Percentiles rank a stretch among this genome's conserved stretches.
Conservation (phyloP, 2,888 invertebrate genomes). For the Ormyrus rosae region DNA sequence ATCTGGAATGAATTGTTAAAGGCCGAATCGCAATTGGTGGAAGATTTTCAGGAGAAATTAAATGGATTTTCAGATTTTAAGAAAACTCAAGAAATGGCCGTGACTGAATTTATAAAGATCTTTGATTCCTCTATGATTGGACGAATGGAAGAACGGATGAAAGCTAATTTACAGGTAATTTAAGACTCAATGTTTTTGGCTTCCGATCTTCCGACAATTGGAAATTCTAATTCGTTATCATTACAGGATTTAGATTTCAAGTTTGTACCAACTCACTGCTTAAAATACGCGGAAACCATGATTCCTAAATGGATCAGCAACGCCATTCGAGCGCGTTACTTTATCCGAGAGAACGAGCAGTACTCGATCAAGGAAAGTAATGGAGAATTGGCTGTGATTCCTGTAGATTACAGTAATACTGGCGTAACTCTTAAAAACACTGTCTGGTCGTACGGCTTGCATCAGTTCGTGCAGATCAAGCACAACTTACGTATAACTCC, state of each 20-base stretch:
- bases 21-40: slow-evolving; percentile 46
- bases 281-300: slow-evolving; percentile 48
- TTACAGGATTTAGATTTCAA: slow-evolving; percentile 46
- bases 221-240: background rate
- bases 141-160: slow-evolving; percentile 53
- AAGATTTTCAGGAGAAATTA: slow-evolving; percentile 56
- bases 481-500: slow-evolving; percentile 67
- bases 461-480: slow-evolving; percentile 74
- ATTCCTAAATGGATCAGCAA: slow-evolving; percentile 59
- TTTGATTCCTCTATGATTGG: slow-evolving; percentile 55
- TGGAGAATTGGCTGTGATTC: slow-evolving; percentile 64
- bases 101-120: slow-evolving; percentile 53
- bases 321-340: slow-evolving; percentile 65
- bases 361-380: slow-evolving; percentile 63
- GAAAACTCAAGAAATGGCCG: slow-evolving; percentile 54
- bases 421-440: slow-evolving; percentile 70
- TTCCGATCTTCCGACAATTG: too few species aligned
- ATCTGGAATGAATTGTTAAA: slow-evolving; percentile 56
- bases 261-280: slow-evolving; percentile 53
- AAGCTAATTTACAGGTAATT: slow-evolving; percentile 45
- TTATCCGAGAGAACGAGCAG: slow-evolving; percentile 63
- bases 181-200: background rate
- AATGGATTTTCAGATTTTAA: slow-evolving; percentile 33
- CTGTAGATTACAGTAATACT: slow-evolving; percentile 69
- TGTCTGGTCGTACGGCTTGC: slow-evolving; percentile 72